Percentiles rank a stretch among this genome's conserved stretches.
These are phyloP conservation scores for Drosophila mettleri DNA, from an alignment of 2,888 invertebrate genomes.

Conservation along the genomic window DNA sequence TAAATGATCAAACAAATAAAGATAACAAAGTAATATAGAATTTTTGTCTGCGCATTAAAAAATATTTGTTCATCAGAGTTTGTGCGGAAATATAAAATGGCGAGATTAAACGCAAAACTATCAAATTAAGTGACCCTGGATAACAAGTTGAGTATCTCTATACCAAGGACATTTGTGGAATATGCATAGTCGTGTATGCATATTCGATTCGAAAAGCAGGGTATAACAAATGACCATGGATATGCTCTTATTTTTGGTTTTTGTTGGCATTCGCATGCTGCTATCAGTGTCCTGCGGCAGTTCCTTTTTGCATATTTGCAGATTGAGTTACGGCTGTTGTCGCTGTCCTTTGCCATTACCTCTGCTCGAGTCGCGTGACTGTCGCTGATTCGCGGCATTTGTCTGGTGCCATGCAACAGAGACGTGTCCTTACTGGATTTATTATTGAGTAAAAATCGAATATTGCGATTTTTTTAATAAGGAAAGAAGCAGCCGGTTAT, in stretches of 20 bases:
- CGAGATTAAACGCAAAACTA: background rate
- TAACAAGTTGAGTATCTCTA: background rate
- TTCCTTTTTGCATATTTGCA: conserved; percentile 58
- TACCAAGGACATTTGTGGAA: background rate
- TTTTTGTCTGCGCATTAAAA: too few relatives aligned
- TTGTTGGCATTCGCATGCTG: conserved; percentile 18
- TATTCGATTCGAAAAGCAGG: conserved; percentile 7
- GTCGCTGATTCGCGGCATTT: conserved; percentile 53
- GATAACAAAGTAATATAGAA: too few relatives aligned
- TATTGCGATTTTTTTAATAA: conserved; percentile 70
- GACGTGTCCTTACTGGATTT: conserved; percentile 26
- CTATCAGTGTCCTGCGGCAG: conserved; percentile 54
- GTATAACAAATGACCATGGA: conserved; percentile 36
- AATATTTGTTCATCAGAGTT: too few relatives aligned
- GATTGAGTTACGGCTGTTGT: conserved; percentile 67
- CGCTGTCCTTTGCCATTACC: conserved; percentile 37
- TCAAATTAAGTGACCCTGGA: background rate
- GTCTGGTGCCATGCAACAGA: conserved; percentile 20
- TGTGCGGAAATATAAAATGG: too few relatives aligned
- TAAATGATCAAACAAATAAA: too few relatives aligned
- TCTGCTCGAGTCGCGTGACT: conserved; percentile 25
- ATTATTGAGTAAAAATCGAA: conserved; percentile 67
- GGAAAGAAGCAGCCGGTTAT: conserved; percentile 47
- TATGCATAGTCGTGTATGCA: background rate
- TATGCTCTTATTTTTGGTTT: background rate